These are phyloP conservation scores for Ischnura elegans DNA, from an alignment of 2,888 invertebrate species.

Conservation along the genomic window DNA sequence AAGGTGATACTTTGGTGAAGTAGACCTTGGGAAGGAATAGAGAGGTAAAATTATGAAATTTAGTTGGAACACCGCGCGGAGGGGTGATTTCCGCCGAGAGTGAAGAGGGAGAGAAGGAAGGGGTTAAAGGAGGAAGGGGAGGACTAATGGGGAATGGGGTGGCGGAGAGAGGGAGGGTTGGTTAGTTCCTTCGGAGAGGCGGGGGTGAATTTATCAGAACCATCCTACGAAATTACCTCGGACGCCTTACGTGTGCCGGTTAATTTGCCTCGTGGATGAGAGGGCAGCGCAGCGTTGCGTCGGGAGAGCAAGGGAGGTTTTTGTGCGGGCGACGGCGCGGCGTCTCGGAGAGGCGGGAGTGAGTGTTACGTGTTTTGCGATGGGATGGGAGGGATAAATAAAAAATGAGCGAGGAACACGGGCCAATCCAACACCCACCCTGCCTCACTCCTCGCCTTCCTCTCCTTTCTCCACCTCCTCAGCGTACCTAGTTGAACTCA, in stretches of 20 bases:
- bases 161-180: neutral
- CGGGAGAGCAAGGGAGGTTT: neutral
- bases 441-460: neutral
- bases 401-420: constrained; percentile 63
- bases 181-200: neutral
- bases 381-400: constrained; percentile 43
- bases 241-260: constrained; percentile 64
- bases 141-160: neutral
- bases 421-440: constrained; percentile 41
- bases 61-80: neutral
- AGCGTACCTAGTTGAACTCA: constrained; percentile 36
- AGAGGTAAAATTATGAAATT: neutral
- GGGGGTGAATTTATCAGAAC: constrained; percentile 57
- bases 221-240: constrained; percentile 56
- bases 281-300: neutral
- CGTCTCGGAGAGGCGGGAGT: neutral
- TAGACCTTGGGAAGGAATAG: neutral
- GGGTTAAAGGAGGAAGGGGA: neutral
- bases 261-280: constrained; percentile 62
- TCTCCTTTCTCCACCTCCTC: neutral
- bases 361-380: neutral
- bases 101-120: neutral
- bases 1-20: no score
- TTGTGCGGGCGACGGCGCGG: neutral
- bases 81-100: neutral